phyloP scores from a whole-genome alignment of 2,113 vertebrate genomes.

The Phaethornis superciliosus region DNA sequence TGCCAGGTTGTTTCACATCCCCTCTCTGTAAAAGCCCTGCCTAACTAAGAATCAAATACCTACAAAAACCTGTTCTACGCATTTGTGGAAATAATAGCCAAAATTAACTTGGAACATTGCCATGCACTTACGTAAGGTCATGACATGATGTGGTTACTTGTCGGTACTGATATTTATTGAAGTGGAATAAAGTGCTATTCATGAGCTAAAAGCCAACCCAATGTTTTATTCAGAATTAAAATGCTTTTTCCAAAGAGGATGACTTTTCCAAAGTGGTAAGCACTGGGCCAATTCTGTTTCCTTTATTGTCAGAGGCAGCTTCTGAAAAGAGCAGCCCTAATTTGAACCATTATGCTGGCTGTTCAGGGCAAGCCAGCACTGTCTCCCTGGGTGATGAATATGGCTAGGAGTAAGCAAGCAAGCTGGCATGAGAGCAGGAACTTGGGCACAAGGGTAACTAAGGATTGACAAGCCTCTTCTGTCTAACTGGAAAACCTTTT shows the following conservation, averaged over 20 bases:
- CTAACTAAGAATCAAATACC: not conserved
- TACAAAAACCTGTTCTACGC: not conserved
- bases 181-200: slow-evolving; percentile 46
- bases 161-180: not conserved
- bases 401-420: not conserved
- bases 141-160: slow-evolving; percentile 24
- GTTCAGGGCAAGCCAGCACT: not conserved
- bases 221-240: slow-evolving; percentile 63
- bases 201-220: slow-evolving; percentile 47
- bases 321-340: not conserved
- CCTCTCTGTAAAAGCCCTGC: not conserved
- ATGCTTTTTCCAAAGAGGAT: slow-evolving; percentile 33
- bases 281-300: not conserved
- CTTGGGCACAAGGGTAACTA: not conserved
- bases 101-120: not conserved
- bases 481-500: not conserved
- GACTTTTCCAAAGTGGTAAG: slow-evolving; percentile 8
- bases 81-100: not conserved
- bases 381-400: not conserved
- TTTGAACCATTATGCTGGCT: not conserved
- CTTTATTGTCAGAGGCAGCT: not conserved
- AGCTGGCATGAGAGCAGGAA: not conserved
- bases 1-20: not conserved
- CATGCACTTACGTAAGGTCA: not conserved
- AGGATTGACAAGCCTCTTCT: not conserved